These are phyloP conservation scores for Alligator sinensis DNA, from an alignment of 2,113 vertebrate species.

Conservation along the genomic window DNA sequence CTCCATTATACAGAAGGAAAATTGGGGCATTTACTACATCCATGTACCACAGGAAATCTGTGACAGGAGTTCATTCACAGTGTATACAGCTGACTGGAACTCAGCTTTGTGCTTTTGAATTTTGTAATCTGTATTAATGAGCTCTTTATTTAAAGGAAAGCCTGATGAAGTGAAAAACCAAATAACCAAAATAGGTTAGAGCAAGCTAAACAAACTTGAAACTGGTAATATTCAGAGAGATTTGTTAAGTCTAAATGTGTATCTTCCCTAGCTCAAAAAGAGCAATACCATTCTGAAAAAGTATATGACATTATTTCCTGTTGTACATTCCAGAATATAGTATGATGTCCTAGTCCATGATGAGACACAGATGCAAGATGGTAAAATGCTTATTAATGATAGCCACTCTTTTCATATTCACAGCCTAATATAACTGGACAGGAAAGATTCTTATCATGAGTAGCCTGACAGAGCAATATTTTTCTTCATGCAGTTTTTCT, in stretches of 20 bases:
- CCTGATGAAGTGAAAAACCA: background rate
- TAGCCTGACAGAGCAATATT: constrained; percentile 37
- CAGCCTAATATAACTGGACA: constrained; percentile 33
- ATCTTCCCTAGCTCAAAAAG: background rate
- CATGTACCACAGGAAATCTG: no score
- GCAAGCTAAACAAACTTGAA: background rate
- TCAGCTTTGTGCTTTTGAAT: background rate
- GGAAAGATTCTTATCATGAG: constrained; percentile 9
- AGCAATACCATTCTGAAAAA: background rate
- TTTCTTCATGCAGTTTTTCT: constrained; percentile 37
- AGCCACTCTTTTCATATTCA: background rate
- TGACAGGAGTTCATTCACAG: rapidly evolving
- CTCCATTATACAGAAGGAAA: background rate
- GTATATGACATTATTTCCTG: background rate
- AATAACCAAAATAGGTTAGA: rapidly evolving
- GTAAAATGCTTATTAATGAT: constrained; percentile 34
- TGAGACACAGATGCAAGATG: constrained; percentile 54
- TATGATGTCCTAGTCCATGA: background rate
- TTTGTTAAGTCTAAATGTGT: background rate
- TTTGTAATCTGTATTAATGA: background rate
- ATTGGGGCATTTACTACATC: background rate
- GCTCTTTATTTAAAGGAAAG: background rate
- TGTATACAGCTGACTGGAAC: background rate
- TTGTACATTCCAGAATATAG: background rate
- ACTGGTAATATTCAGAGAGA: background rate